A percentile compares a stretch with the other conserved stretches of the same genome.
Evolutionary conservation across 2,113 vertebrate genomes (phyloP).

Genomic region (Thamnophis sirtalis): DNA sequence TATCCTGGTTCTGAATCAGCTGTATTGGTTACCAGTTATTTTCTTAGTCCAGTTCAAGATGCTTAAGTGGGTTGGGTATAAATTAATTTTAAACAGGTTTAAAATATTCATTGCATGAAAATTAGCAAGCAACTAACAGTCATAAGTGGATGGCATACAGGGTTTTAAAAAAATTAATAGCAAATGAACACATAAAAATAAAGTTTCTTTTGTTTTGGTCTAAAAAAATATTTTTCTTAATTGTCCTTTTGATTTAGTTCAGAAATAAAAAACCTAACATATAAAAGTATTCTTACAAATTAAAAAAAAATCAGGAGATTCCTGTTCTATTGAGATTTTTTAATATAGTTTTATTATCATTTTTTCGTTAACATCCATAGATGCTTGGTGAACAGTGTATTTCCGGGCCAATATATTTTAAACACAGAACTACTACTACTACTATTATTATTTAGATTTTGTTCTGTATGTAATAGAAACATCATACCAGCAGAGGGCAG

Average conservation of each 20-base stretch:
- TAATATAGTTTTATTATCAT: too few relatives aligned
- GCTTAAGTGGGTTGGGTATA: not conserved
- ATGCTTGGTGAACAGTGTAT: too few relatives aligned
- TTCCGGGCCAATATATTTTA: too few relatives aligned
- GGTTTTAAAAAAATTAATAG: not conserved
- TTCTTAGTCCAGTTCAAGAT: not conserved
- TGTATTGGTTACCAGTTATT: not conserved
- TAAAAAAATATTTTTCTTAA: not conserved
- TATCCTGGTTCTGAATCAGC: not conserved
- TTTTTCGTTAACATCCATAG: too few relatives aligned
- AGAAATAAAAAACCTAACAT: not conserved
- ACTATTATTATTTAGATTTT: not conserved
- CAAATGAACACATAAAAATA: not conserved
- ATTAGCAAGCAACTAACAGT: not conserved
- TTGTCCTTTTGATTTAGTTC: not conserved
- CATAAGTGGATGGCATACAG: not conserved
- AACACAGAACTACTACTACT: too few relatives aligned
- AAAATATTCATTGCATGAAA: not conserved
- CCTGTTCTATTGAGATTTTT: too few relatives aligned
- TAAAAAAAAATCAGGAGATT: not conserved
- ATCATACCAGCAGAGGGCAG: slow-evolving; percentile 4
- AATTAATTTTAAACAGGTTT: not conserved
- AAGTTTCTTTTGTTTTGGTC: not conserved
- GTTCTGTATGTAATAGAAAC: not conserved
- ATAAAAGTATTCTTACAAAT: not conserved